Base-by-base conservation (phyloP, 1,140 invertebrate species). In the Drosophila pallidifrons region DNA sequence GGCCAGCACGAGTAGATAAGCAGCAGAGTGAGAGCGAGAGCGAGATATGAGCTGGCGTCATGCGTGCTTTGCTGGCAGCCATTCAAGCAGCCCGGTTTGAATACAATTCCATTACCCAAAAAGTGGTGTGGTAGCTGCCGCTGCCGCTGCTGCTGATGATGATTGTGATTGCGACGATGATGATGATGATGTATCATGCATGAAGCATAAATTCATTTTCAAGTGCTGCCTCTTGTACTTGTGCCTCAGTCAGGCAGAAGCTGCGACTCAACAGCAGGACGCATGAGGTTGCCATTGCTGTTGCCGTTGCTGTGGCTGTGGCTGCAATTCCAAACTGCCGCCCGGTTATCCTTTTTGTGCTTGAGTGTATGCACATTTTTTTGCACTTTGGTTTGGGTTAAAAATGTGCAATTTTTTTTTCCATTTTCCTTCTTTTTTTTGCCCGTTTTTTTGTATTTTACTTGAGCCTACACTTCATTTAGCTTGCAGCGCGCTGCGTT, bases 191-290 rank as follows among this genome's bases (percentile, higher is more conserved):
- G 85, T 89, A 89, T 89, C 85, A 89, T 89, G 78, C 85, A 89
- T 89, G 85, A 89, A 81, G 85, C 81, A 89, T 85, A 89, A 89
- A 89, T 89, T 89, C 79, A 87, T 82, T 87, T 87, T 87, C 77
- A 89, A 89, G 85, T 90, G 85, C 78, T 72, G 68, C 82, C 74
- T 68, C 51, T 46, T 78, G 55, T 63, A 78, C 69, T 77, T 68
- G 58, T 68, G 67, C 76, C 77, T 67, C 78, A 74, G 54, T 52
- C 68, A 73, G 70, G 49, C 71, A 75, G 63, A 67, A 74, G 67
- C 68, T 58, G 60, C 63, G 49, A 30, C 38, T 58, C 69, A 66
- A 15, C 70, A 54, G 43, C 64, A 45, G 55, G 32, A 38, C 11
- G 32, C 32, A 41, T 32, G 35, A 13, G 43, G 28, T 20, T 32